Conservation (phyloP, 1,140 invertebrate genomes). For the Camponotus pennsylvanicus region DNA sequence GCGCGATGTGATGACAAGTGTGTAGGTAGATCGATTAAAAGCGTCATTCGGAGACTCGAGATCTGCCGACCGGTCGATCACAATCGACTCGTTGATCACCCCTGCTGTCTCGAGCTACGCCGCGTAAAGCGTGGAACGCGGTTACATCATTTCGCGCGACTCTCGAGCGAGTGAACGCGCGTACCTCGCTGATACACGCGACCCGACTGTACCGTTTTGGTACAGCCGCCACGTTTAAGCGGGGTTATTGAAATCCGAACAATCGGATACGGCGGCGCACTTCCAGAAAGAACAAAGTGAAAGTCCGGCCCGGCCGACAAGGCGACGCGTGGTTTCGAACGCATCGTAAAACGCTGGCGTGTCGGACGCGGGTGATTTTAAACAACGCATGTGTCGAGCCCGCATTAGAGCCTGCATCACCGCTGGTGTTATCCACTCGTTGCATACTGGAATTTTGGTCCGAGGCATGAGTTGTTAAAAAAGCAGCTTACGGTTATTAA, state of each 20-base stretch:
- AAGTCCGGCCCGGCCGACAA: slow-evolving; percentile 54
- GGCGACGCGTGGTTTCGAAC: slow-evolving; percentile 64
- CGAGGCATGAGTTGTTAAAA: slow-evolving; percentile 45
- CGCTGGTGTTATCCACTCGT: slow-evolving; percentile 3
- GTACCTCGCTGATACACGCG: neutral
- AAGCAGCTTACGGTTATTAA: neutral
- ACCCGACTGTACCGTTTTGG: slow-evolving; percentile 2
- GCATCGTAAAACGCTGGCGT: slow-evolving; percentile 56
- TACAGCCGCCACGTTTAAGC: slow-evolving; percentile 28
- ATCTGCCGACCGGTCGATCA: neutral
- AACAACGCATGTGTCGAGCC: slow-evolving; percentile 26
- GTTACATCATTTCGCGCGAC: slow-evolving; percentile 55
- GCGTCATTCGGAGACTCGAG: neutral
- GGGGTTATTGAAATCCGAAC: slow-evolving; percentile 60
- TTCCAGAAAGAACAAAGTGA: slow-evolving; percentile 72
- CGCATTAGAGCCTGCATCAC: neutral
- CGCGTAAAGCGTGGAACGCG: slow-evolving; percentile 46
- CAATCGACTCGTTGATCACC: slow-evolving; percentile 40
- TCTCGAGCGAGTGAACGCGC: neutral
- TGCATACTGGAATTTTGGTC: slow-evolving; percentile 27
- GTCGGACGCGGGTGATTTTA: slow-evolving; percentile 49
- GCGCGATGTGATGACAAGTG: neutral
- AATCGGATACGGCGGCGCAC: slow-evolving; percentile 62
- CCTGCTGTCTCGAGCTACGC: slow-evolving; percentile 32
- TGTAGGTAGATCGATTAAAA: slow-evolving; percentile 10